Percentiles rank a stretch among this genome's conserved stretches.
Conservation (phyloP, 2,113 vertebrate species). For the Strix aluco region DNA sequence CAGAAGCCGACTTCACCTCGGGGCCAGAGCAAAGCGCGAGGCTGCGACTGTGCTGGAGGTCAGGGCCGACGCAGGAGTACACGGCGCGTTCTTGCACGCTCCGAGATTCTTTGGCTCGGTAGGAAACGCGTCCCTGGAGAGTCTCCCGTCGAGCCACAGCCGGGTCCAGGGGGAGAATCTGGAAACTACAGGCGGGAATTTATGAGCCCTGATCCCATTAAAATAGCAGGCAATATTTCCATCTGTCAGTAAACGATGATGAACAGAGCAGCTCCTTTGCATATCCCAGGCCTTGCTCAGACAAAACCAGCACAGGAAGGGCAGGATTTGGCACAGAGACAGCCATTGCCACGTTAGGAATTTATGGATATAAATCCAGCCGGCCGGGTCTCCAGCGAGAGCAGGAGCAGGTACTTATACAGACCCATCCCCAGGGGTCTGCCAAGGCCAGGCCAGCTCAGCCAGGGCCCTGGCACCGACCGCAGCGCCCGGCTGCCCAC, state of each 20-base stretch:
- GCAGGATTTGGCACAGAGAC: background rate
- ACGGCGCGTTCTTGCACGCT: background rate
- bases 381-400: background rate
- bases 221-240: slow-evolving; percentile 16
- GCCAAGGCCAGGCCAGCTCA: background rate
- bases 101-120: background rate
- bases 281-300: background rate
- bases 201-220: slow-evolving; percentile 38
- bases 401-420: background rate
- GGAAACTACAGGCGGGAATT: slow-evolving; percentile 46
- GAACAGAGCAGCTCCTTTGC: background rate
- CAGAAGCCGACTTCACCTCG: background rate
- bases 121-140: background rate
- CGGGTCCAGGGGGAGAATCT: background rate
- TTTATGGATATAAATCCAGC: background rate
- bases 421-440: background rate
- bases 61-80: background rate
- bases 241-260: background rate
- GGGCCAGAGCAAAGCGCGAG: background rate
- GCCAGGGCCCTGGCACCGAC: background rate
- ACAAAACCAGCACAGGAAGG: background rate
- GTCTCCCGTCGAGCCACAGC: background rate
- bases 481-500: background rate
- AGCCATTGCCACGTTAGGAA: background rate
- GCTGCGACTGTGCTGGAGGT: background rate